Percentiles rank a stretch among this genome's conserved stretches.
phyloP scores from a whole-genome alignment of 2,888 invertebrate species.

The Nephrocerus scutellatus region DNA sequence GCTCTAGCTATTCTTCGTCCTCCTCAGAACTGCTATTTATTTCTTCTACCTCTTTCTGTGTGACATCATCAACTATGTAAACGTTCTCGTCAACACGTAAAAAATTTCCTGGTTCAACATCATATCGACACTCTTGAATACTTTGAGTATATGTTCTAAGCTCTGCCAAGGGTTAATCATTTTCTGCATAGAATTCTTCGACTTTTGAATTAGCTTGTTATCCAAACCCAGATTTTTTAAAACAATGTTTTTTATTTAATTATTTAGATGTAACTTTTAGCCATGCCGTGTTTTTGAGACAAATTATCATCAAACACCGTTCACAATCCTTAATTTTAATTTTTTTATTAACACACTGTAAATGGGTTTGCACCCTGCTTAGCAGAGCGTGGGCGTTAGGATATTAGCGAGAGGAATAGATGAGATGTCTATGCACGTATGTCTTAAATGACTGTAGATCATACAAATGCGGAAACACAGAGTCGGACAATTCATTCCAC shows the following conservation, averaged over 20 bases:
- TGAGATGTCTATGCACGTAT: too few relatives aligned
- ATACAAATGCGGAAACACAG: too few relatives aligned
- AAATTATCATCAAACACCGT: conserved; percentile 15
- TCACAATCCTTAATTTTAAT: conserved; percentile 9
- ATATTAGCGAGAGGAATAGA: too few relatives aligned
- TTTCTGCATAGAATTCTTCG: too few relatives aligned
- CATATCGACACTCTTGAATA: conserved; percentile 1
- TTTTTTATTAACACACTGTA: too few relatives aligned
- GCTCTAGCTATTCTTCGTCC: too few relatives aligned
- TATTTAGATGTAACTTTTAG: conserved; percentile 12
- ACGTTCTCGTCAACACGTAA: conserved; percentile 8
- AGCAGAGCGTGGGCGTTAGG: too few relatives aligned
- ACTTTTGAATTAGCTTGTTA: conserved; percentile 1
- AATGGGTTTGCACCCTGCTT: too few relatives aligned
- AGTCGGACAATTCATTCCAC: too few relatives aligned
- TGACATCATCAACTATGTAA: conserved; percentile 6
- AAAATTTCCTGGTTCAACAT: conserved; percentile 8
- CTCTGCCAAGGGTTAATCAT: neutral
- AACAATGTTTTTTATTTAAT: conserved; percentile 15
- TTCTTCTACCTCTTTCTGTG: too few relatives aligned
- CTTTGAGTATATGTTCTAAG: neutral
- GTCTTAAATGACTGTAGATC: too few relatives aligned
- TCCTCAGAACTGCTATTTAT: too few relatives aligned
- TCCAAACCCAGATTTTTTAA: conserved; percentile 5
- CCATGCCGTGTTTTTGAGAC: conserved; percentile 13